A percentile compares a stretch with the other conserved stretches of the same genome.
These are phyloP conservation scores for Poeciliopsis gracilis DNA, from an alignment of 2,797 vertebrate species.

Conservation along the genomic window DNA sequence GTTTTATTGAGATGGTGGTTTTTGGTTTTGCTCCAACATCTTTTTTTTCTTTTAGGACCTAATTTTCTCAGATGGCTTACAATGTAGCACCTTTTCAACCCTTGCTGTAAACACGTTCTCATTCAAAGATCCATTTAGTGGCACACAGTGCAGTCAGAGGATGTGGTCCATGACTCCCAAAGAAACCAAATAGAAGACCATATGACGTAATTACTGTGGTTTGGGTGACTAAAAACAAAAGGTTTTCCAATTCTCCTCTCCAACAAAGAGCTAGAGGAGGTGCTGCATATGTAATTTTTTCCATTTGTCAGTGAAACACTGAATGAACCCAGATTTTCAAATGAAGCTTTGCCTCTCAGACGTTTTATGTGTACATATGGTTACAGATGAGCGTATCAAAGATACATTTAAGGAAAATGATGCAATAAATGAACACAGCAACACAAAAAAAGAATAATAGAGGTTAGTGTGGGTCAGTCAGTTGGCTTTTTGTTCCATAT, in stretches of 20 bases:
- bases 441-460: constrained; percentile 37
- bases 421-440: constrained; percentile 46
- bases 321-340: constrained; percentile 33
- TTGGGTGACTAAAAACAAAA: constrained; percentile 54
- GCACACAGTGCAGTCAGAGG: constrained; percentile 11
- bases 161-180: constrained; percentile 24
- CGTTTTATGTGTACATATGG: constrained; percentile 35
- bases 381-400: constrained; percentile 32
- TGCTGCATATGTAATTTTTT: constrained; percentile 59
- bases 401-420: constrained; percentile 47
- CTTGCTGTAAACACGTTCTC: constrained; percentile 25
- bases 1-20: constrained; percentile 19
- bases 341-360: constrained; percentile 35
- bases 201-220: constrained; percentile 45
- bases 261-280: constrained; percentile 37
- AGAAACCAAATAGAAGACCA: constrained; percentile 27
- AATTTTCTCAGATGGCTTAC: constrained; percentile 1
- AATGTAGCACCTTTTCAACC: constrained; percentile 21
- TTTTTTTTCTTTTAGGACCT: constrained; percentile 1
- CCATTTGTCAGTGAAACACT: constrained; percentile 55
- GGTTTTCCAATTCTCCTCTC: constrained; percentile 40
- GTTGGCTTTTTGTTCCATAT: constrained; percentile 40
- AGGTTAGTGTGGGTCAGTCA: constrained; percentile 33
- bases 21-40: not conserved
- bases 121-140: constrained; percentile 6